Conservation (phyloP, 2,888 invertebrate genomes). For the Papilio demoleus region DNA sequence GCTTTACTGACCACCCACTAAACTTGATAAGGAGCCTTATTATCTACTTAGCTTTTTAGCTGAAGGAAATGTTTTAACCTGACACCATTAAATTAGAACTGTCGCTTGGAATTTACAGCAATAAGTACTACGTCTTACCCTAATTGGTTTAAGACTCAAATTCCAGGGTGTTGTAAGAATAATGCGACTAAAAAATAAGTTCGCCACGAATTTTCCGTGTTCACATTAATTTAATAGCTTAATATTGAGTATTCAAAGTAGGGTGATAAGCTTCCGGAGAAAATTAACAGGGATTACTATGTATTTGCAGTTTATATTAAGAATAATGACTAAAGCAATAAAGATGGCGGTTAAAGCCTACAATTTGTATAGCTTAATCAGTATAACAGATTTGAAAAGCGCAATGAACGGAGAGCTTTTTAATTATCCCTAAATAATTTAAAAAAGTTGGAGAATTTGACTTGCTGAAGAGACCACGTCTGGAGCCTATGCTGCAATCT, state of each 20-base stretch:
- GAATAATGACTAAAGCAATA: constrained; percentile 64
- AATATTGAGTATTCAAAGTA: too few relatives aligned
- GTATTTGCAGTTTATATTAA: constrained; percentile 13
- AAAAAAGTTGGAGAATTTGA: constrained; percentile 41
- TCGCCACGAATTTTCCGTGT: not conserved
- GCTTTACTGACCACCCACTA: constrained; percentile 37
- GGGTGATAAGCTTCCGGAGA: too few relatives aligned
- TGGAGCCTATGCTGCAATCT: constrained; percentile 29
- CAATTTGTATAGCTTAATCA: constrained; percentile 74
- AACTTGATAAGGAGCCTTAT: constrained; percentile 37
- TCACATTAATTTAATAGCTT: too few relatives aligned
- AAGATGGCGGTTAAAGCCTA: constrained; percentile 61
- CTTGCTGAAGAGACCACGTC: constrained; percentile 24
- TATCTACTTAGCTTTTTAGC: constrained; percentile 30
- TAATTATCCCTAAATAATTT: constrained; percentile 48
- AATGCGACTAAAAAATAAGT: not conserved
- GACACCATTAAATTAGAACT: constrained; percentile 2
- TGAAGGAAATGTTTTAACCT: constrained; percentile 35
- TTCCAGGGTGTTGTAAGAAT: not conserved
- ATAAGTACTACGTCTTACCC: not conserved
- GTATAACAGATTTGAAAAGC: constrained; percentile 48
- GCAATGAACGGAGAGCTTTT: constrained; percentile 46
- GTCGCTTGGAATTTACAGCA: not conserved
- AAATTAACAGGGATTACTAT: not conserved
- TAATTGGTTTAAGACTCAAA: not conserved